Evolutionary conservation across 2,113 vertebrate genomes (phyloP).

Genomic region (Melozone crissalis): DNA sequence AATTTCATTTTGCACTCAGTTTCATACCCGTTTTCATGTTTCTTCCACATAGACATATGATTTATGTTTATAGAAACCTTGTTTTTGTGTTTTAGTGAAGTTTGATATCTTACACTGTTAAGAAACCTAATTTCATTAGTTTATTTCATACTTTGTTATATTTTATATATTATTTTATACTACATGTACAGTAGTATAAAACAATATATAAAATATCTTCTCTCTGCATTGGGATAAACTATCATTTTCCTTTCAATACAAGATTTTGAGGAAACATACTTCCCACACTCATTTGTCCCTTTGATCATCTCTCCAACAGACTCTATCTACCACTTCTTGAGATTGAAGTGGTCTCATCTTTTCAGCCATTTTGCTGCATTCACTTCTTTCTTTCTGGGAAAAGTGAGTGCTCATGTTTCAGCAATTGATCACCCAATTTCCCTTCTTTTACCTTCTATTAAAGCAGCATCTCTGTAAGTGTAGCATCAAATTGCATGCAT

Average conservation of each 20-base stretch:
- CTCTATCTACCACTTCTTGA: background rate
- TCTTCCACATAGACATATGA: background rate
- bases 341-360: background rate
- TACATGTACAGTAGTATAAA: background rate
- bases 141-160: too few species aligned
- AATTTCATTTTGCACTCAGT: background rate
- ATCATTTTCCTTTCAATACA: background rate
- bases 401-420: background rate
- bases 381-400: background rate
- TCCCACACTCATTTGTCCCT: background rate
- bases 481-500: background rate
- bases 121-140: background rate
- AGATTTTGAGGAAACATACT: background rate
- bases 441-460: background rate
- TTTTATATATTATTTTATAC: too few species aligned
- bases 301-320: background rate
- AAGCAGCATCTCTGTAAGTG: background rate
- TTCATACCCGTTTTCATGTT: background rate
- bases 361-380: background rate
- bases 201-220: background rate
- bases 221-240: background rate
- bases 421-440: background rate
- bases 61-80: background rate
- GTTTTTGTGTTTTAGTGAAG: background rate
- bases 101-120: background rate